These are phyloP conservation scores for Amblyteles armatorius DNA, from an alignment of 2,888 invertebrate species.

Conservation along the genomic window DNA sequence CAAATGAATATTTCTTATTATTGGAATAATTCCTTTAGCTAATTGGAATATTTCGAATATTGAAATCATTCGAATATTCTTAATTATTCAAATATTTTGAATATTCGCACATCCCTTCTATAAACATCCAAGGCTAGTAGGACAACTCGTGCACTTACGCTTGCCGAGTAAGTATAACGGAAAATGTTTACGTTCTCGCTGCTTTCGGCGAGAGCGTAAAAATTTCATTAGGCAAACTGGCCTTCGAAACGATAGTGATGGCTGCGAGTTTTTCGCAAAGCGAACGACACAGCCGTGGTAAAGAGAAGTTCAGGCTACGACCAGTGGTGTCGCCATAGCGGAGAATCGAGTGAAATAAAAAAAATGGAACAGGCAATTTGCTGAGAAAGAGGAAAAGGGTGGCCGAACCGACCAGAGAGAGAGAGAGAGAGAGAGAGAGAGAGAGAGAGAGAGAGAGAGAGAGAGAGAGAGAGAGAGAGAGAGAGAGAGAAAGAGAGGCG, in stretches of 20 bases:
- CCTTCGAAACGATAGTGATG: slow-evolving; percentile 68
- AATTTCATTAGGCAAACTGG: slow-evolving; percentile 79
- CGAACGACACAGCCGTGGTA: slow-evolving; percentile 27
- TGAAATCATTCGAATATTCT: no score
- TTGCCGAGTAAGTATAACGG: slow-evolving; percentile 11
- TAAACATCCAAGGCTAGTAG: background rate
- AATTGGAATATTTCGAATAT: no score
- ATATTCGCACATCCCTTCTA: background rate
- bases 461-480: background rate
- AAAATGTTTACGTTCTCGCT: slow-evolving; percentile 68
- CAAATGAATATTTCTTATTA: no score
- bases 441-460: background rate
- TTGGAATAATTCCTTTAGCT: no score
- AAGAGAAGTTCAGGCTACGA: slow-evolving; percentile 41
- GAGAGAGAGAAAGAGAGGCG: background rate
- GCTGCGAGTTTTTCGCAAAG: slow-evolving; percentile 37
- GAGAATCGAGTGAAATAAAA: slow-evolving; percentile 10
- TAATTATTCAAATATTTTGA: no score
- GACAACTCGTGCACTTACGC: background rate
- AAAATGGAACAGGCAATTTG: slow-evolving; percentile 44
- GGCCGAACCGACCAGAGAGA: background rate
- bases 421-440: background rate
- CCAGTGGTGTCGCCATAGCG: slow-evolving; percentile 41
- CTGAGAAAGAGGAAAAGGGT: slow-evolving; percentile 34
- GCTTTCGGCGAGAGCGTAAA: slow-evolving; percentile 70